Percentiles rank a stretch among this genome's conserved stretches.
These are phyloP conservation scores for Rhinoraja longicauda DNA, from an alignment of 2,797 vertebrate genomes.

Conservation along the genomic window DNA sequence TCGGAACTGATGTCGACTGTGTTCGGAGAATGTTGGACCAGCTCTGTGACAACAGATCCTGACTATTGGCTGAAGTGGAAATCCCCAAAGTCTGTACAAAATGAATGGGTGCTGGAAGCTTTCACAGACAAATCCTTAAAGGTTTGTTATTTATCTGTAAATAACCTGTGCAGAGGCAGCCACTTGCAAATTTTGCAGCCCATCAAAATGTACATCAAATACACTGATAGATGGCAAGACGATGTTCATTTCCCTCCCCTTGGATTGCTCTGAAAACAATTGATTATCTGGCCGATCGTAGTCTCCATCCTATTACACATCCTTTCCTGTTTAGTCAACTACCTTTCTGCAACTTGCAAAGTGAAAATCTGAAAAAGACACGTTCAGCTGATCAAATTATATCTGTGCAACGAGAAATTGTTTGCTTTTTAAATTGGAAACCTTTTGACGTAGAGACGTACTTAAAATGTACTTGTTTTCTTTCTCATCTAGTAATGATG, in stretches of 20 bases:
- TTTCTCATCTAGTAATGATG: too few relatives aligned
- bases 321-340: too few relatives aligned
- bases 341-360: too few relatives aligned
- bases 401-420: too few relatives aligned
- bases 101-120: slow-evolving; percentile 49
- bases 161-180: not conserved
- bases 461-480: too few relatives aligned
- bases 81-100: slow-evolving; percentile 52
- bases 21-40: slow-evolving; percentile 75
- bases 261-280: too few relatives aligned
- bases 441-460: too few relatives aligned
- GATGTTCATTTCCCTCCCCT: not conserved
- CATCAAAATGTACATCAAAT: not conserved
- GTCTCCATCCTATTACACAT: too few relatives aligned
- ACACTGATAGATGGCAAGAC: not conserved
- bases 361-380: too few relatives aligned
- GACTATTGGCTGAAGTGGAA: slow-evolving; percentile 84
- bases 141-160: slow-evolving; percentile 10
- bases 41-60: slow-evolving; percentile 73
- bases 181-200: not conserved
- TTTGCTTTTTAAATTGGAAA: too few relatives aligned
- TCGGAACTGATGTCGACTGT: slow-evolving; percentile 74
- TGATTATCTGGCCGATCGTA: too few relatives aligned
- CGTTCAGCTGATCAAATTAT: too few relatives aligned
- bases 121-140: slow-evolving; percentile 46